These are phyloP conservation scores for Danio jaintianensis DNA, from an alignment of 2,797 vertebrate species.

Conservation along the genomic window DNA sequence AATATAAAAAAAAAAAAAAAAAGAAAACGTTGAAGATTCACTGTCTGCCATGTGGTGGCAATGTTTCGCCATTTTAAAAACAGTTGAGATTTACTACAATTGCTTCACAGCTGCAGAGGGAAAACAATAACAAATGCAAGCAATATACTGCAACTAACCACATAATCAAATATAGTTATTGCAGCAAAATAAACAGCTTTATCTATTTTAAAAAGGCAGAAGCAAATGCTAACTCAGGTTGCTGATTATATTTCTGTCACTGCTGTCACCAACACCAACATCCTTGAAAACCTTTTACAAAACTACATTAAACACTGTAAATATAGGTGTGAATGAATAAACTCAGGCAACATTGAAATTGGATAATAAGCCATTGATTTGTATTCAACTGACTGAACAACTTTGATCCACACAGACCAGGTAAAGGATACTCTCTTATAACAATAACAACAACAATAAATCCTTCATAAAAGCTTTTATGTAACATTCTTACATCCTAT, in stretches of 20 bases:
- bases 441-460: too few relatives aligned
- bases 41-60: conserved; percentile 72
- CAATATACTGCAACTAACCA: background rate
- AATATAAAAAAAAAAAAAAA: background rate
- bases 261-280: too few relatives aligned
- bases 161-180: background rate
- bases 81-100: background rate
- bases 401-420: background rate
- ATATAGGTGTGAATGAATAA: background rate
- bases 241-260: background rate
- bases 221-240: background rate
- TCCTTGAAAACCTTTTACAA: background rate
- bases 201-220: background rate
- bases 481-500: too few relatives aligned
- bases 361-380: too few relatives aligned
- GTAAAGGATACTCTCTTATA: background rate
- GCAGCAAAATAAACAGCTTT: background rate
- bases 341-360: background rate
- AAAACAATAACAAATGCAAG: conserved; percentile 6
- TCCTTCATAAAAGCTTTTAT: too few relatives aligned
- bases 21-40: background rate
- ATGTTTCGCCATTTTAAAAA: conserved; percentile 66
- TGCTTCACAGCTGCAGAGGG: background rate
- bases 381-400: background rate
- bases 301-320: background rate